Base-by-base conservation (phyloP, 2,113 vertebrate species). In the Xiphophorus hellerii region DNA sequence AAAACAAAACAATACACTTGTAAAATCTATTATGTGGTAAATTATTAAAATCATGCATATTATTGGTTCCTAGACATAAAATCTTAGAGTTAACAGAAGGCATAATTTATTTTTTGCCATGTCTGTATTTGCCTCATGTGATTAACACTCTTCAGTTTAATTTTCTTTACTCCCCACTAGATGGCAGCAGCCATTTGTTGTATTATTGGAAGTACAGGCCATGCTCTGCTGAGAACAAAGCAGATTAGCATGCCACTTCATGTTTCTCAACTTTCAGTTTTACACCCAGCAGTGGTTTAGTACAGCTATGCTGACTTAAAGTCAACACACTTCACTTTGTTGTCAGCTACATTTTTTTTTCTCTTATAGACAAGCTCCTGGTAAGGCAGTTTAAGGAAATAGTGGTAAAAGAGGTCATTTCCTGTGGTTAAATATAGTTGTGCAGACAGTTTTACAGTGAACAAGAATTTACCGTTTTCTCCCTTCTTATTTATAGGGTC, bases 401-500 rank as follows among this genome's bases (percentile, higher is more conserved):
- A 20, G 30, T 64, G 62, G 30, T 35, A 42, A 5, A 66, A n/a
- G 37, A 27, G 25, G 4, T 67, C 13, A 35, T 67, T 67, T 28
- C 37, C 37, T 27, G 20, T 22, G 9, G 66, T 25, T 33, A 25
- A 13, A 15, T 17, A 37, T 29, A 14, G 70, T 44, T 8, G 14
- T 17, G 5, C 48, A 39, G 30, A 25, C 15, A 10, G 17, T 39
- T 62, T 12, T 37, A 12, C 51, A 61, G 17, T 54, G 48, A 39
- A 60, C 10, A 37, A 54, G 6, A 7, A 73, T 42, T 68, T n/a
- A 14, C 67, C 14, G 5, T 2, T 20, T 65, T 1, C 48, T 64
- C n/a, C 65, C 17, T 1, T 39, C 86, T 42, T 17, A 33, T 70
- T 87, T 85, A 4, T 94, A 99, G 98, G 93, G 96, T 48, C 95